These are phyloP conservation scores for Mohoua ochrocephala DNA, from an alignment of 2,113 vertebrate genomes.

Conservation along the genomic window DNA sequence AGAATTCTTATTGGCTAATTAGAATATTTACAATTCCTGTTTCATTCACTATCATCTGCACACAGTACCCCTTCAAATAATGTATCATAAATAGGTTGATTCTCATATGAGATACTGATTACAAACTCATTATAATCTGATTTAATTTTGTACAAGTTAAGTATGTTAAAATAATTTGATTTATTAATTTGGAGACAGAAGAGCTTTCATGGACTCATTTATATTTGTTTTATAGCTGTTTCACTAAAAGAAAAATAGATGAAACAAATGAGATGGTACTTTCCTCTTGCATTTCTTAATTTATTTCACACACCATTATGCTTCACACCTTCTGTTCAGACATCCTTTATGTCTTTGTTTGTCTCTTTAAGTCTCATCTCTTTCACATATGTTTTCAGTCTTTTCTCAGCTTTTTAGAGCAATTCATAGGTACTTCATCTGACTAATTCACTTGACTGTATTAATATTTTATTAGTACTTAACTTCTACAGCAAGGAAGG, in stretches of 20 bases:
- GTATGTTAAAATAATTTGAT: not conserved
- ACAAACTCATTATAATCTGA: not conserved
- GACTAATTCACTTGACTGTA: not conserved
- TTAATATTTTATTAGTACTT: conserved; percentile 13
- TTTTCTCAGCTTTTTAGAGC: not conserved
- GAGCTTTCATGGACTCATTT: not conserved
- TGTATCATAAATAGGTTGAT: not conserved
- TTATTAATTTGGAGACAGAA: not conserved
- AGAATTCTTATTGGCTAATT: not conserved
- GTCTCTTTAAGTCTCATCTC: not conserved
- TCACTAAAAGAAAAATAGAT: not conserved
- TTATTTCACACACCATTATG: not conserved
- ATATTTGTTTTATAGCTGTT: not conserved
- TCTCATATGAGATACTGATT: not conserved
- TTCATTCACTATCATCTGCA: not conserved
- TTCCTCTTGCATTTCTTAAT: not conserved
- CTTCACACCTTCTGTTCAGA: conserved; percentile 21
- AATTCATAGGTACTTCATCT: not conserved
- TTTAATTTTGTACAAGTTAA: not conserved
- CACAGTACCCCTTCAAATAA: not conserved
- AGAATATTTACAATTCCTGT: not conserved
- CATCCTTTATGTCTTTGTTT: not conserved
- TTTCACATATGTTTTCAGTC: not conserved
- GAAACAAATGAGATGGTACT: not conserved
- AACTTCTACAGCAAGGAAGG: not conserved